These are phyloP conservation scores for Fragum sueziense DNA, from an alignment of 2,888 invertebrate species.

Conservation along the genomic window DNA sequence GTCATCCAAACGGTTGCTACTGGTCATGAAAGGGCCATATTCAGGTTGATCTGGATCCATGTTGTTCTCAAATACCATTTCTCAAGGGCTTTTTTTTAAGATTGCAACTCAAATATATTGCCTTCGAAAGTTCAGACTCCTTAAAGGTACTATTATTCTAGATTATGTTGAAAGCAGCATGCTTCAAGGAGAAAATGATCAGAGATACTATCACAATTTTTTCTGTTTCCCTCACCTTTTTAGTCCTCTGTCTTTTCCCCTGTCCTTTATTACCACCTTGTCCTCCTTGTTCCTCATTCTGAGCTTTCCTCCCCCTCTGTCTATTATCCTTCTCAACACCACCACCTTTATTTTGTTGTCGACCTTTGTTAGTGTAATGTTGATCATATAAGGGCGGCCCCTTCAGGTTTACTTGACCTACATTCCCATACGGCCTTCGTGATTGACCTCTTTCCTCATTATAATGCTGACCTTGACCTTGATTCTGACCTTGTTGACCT, in stretches of 20 bases:
- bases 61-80: too few species aligned
- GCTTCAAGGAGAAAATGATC: too few species aligned
- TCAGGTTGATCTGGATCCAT: too few species aligned
- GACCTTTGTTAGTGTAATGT: not conserved
- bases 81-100: too few species aligned
- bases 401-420: not conserved
- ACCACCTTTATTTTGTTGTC: constrained; percentile 16
- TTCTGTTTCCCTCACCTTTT: constrained; percentile 42
- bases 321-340: not conserved
- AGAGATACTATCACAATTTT: too few species aligned
- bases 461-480: not conserved
- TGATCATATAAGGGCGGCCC: constrained; percentile 7
- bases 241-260: constrained; percentile 53
- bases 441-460: constrained; percentile 16
- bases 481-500: not conserved
- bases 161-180: too few species aligned
- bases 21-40: too few species aligned
- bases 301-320: not conserved
- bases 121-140: too few species aligned
- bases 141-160: too few species aligned
- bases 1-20: too few species aligned
- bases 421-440: not conserved
- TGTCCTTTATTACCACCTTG: constrained; percentile 37
- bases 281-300: constrained; percentile 8
- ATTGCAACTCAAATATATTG: too few species aligned